Evolutionary conservation across 1,140 invertebrate genomes (phyloP).

Genomic region (Cheumatopsyche charites): DNA sequence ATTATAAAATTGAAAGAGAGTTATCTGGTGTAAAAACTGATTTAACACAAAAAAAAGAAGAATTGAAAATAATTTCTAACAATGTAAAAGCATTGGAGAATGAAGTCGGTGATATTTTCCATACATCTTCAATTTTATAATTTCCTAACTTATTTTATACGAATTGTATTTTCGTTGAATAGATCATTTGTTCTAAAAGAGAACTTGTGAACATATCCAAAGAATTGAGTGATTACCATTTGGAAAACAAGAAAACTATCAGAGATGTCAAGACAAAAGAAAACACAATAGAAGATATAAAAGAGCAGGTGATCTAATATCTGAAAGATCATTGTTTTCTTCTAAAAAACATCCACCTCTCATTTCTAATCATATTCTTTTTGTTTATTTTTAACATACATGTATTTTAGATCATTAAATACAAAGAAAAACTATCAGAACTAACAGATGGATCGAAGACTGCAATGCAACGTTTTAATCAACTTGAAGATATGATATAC

Average conservation of each 20-base stretch:
- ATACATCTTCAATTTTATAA: conserved; percentile 11
- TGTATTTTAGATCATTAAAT: conserved; percentile 53
- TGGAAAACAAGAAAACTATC: background rate
- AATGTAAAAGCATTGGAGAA: conserved; percentile 52
- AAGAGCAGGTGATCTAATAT: conserved; percentile 24
- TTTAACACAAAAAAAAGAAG: conserved; percentile 50
- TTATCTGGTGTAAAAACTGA: conserved; percentile 50
- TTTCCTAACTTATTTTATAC: conserved; percentile 12
- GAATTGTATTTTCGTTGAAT: background rate
- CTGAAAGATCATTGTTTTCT: too few species aligned
- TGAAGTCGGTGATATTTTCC: conserved; percentile 49
- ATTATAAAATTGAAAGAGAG: conserved; percentile 52
- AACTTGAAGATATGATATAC: conserved; percentile 58
- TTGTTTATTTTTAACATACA: background rate
- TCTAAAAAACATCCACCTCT: too few species aligned
- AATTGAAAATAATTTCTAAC: conserved; percentile 48
- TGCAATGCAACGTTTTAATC: conserved; percentile 57
- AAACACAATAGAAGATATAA: conserved; percentile 4
- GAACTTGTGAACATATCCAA: conserved; percentile 20
- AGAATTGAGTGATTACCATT: conserved; percentile 10
- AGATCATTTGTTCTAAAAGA: conserved; percentile 23
- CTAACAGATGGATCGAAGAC: conserved; percentile 57
- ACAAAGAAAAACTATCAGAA: conserved; percentile 56
- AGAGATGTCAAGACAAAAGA: conserved; percentile 16
- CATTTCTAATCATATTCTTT: too few species aligned